Base-by-base conservation (phyloP, 2,888 invertebrate genomes). In the Tortrix viridana region DNA sequence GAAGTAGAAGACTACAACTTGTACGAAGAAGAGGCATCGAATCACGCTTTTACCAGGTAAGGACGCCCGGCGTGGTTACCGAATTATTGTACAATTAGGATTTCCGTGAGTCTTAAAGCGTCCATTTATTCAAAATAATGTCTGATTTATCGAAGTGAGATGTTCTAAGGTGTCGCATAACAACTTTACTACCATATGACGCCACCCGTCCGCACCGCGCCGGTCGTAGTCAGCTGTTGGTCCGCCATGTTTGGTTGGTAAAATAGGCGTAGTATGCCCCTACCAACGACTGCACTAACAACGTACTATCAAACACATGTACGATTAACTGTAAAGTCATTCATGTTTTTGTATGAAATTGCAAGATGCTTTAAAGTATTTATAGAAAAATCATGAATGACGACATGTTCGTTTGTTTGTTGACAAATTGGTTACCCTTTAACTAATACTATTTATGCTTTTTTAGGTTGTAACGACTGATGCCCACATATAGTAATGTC, bases 211-310 rank as follows among this genome's bases (percentile, higher is more conserved):
- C 86, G 88, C 88, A 84, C 88, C 91, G 91, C 52, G 63, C 63
- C 63, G 92, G 82, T 79, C 74, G 75, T 88, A 92, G 92, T 92
- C 92, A 92, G 92, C 92, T 92, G 92, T 92, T 92, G 87, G 82
- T 83, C 91, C 89, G 92, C 92, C 92, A 92, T 92, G 90, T 92
- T 92, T 91, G 87, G 87, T 82, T 81, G 81, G 86, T 84, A 83
- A 85, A 89, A 91, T 88, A 91, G 90, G 90, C 92, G 92, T 91
- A 91, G 88, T 91, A 91, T 76, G 80, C 84, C 77, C 74, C 76
- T 78, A 77, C 76, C 67, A 71, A 68, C 72, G 78, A 78, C 71
- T 76, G 76, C 75, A 73, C 76, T 75, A 72, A 69, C 71, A 71
- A 68, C 76, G 74, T 84, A 83, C 80, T 79, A 82, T 71, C 71